Base-by-base conservation (phyloP, 2,113 vertebrate species). In the Loxodonta africana region DNA sequence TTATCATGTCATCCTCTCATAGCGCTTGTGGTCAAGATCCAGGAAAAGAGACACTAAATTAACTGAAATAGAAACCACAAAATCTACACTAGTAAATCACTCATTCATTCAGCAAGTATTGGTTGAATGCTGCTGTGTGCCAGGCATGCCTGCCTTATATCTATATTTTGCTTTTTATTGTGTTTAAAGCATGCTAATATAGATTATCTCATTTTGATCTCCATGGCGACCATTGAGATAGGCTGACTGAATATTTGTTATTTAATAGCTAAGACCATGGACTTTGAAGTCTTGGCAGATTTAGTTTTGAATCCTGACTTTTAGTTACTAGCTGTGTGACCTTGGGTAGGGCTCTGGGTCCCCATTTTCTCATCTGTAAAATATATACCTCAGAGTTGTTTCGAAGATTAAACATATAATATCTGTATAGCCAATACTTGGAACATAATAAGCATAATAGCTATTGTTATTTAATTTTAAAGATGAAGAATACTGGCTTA, bases 401-500 rank as follows among this genome's bases (percentile, higher is more conserved):
- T 28, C 57, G 5, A 90, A 57, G 8, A 93, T 95, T 95, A 69
- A 86, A 69, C 37, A 77, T 33, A 48, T 95, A 44, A n/a, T 74
- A 89, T 41, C 8, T 92, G 9, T 83, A 78, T 51, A 71, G 62
- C 26, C 37, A 93, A 17, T 63, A 2, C 28, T 51, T 57, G 12
- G 51, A 46, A 93, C 8, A 87, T 78, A 86, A 44, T 6, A 80
- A 91, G 37, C 46, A 51, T 88, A 65, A 37, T 48, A 73, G 69
- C 65, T 77, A 3, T n/a, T 83, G 9, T 81, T 92, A 57, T 71
- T 90, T 97, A 81, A 76, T 89, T 53, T 90, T 92, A 83, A 94
- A 95, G 37, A 73, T 65, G n/a, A 88, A 71, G 41, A 78, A 88
- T 80, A 67, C 18, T 94, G 65, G 33, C 30, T 84, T 89, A 46